Conservation (phyloP, 2,888 invertebrate species). For the Dasysyrphus tricinctus region DNA sequence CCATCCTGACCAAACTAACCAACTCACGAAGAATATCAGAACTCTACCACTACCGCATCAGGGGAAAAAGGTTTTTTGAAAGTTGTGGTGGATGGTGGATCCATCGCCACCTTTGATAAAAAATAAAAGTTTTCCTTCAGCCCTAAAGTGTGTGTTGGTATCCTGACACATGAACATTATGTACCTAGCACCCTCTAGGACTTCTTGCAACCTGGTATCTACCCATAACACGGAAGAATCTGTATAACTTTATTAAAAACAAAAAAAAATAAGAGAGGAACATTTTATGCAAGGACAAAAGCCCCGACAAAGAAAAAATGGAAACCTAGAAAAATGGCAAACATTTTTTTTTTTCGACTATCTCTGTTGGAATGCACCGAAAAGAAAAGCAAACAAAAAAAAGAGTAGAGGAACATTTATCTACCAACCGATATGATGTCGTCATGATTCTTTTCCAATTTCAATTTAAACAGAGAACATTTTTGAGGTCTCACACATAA, state of each 20-base stretch:
- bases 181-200: conserved; percentile 12
- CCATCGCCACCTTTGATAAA: conserved; percentile 35
- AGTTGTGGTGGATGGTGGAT: conserved; percentile 40
- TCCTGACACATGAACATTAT: conserved; percentile 48
- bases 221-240: neutral
- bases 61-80: conserved; percentile 39
- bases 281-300: conserved; percentile 26
- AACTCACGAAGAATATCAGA: neutral
- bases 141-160: conserved; percentile 14
- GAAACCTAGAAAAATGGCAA: conserved; percentile 9
- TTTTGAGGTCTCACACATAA: conserved; percentile 55
- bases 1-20: conserved; percentile 31
- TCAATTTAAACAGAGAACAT: conserved; percentile 59
- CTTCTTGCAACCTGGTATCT: neutral
- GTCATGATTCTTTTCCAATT: conserved; percentile 71
- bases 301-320: neutral
- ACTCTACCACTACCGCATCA: neutral
- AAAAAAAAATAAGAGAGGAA: conserved; percentile 5
- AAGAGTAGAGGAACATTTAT: conserved; percentile 21
- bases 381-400: neutral
- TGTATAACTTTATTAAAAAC: conserved; percentile 55
- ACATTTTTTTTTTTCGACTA: neutral
- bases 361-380: neutral
- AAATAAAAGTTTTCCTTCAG: conserved; percentile 45
- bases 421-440: conserved; percentile 28